Evolutionary conservation across 1,140 invertebrate species (phyloP).

Genomic region (Diabrotica undecimpunctata): DNA sequence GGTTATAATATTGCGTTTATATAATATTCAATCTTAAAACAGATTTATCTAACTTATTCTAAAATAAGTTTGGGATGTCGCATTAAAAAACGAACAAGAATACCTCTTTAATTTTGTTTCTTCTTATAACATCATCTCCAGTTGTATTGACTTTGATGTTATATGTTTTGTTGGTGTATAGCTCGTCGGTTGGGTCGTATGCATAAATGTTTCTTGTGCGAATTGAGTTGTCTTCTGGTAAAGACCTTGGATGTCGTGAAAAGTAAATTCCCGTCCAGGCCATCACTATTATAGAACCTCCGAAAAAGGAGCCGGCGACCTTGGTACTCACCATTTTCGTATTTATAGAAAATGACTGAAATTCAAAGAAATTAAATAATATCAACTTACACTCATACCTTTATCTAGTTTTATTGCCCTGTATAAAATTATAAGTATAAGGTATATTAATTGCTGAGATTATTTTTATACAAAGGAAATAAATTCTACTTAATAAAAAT

Average conservation of each 20-base stretch:
- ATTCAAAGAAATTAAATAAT: too few species aligned
- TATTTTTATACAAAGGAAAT: too few species aligned
- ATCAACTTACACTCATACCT: too few species aligned
- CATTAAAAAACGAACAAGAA: background rate
- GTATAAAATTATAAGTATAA: too few species aligned
- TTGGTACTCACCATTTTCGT: slow-evolving; percentile 14
- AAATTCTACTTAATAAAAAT: too few species aligned
- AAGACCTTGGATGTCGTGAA: slow-evolving; percentile 19
- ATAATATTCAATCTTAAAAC: too few species aligned
- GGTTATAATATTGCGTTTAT: too few species aligned
- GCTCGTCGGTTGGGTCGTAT: background rate
- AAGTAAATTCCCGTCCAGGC: slow-evolving; percentile 40
- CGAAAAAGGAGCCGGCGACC: slow-evolving; percentile 28
- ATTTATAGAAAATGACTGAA: background rate
- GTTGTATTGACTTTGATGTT: slow-evolving; percentile 1
- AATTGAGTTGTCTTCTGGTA: background rate
- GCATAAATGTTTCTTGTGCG: background rate
- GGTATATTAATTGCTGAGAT: too few species aligned
- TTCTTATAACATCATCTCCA: slow-evolving; percentile 10
- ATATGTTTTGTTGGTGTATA: background rate
- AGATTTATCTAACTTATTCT: too few species aligned
- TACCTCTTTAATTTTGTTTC: slow-evolving; percentile 42
- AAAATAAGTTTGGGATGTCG: too few species aligned
- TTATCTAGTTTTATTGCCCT: too few species aligned
- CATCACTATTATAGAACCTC: slow-evolving; percentile 36